Base-by-base conservation (phyloP, 2,113 vertebrate species). In the Anguilla rostrata region DNA sequence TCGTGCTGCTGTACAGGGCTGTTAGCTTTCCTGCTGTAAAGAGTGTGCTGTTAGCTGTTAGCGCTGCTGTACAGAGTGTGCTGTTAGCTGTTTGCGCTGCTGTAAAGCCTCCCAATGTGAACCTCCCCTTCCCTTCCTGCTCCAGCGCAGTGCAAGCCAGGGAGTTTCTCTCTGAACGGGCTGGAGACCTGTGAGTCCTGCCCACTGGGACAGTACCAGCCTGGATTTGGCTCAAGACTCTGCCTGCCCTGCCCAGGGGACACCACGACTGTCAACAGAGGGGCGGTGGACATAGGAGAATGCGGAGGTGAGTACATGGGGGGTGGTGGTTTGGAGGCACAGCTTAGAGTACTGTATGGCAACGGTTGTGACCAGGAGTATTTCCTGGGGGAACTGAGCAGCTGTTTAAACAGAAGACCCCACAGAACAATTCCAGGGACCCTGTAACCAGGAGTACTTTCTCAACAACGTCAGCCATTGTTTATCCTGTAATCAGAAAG, bases 161-260 rank as follows among this genome's bases (percentile, higher is more conserved):
- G 98, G 75, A 98, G 96, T 0, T 97, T 96, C n/a, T 99, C 98
- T 20, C 26, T 93, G 85, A 99, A 96, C 9, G 98, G 98, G 7
- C 93, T 99, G 91, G 98, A 99, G 94, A 99, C 96, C 0, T 99
- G 98, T 22, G 98, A 99, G 93, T 98, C 98, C 0, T 99, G 98
- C 92, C 97, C 97, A 0, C 89, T 98, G 92, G 98, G 97, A 78
- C 96, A 96, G 81, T 99, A 97, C 84, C 98, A 99, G 91, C 92
- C 97, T 12, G 93, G 90, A 3, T 94, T 94, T 81, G 97, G 97
- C 82, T 96, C 98, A 82, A 96, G 91, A 84, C 94, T 91, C 84
- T 99, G 98, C 92, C 90, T 96, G 83, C 85, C 90, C 29, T 99
- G 98, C 90, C 97, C 97, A 15, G 92, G 95, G 78, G 94, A 95